Conservation (phyloP, 2,113 vertebrate species). For the Shinisaurus crocodilurus region DNA sequence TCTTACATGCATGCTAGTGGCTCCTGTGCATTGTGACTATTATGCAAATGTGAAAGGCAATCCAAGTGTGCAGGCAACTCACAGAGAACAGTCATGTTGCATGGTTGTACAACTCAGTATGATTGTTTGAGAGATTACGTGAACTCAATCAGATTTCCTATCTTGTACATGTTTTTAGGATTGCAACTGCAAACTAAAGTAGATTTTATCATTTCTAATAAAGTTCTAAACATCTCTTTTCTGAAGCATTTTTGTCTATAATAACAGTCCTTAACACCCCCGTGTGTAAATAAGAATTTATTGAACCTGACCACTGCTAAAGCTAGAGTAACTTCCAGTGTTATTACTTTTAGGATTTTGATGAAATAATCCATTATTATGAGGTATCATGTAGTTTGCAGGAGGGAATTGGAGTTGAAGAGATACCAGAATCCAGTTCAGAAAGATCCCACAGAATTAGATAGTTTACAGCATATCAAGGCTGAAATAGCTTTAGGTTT, state of each 20-base stretch:
- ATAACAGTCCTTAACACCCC: background rate
- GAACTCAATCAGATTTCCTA: background rate
- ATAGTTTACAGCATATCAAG: fast-evolving
- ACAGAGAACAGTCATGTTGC: background rate
- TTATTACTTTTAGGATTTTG: background rate
- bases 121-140: too few relatives aligned
- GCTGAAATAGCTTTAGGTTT: background rate
- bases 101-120: too few relatives aligned
- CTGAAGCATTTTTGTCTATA: background rate
- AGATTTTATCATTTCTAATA: background rate
- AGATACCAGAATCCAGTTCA: background rate
- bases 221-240: too few relatives aligned
- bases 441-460: background rate
- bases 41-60: background rate
- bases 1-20: background rate
- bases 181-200: background rate
- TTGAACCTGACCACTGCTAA: background rate
- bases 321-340: fast-evolving
- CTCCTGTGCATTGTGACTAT: background rate
- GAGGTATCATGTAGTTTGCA: background rate
- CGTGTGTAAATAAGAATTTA: fast-evolving
- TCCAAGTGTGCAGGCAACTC: background rate
- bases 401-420: background rate
- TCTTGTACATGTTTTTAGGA: background rate
- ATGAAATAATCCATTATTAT: background rate